These are phyloP conservation scores for Ganaspis brasiliensis DNA, from an alignment of 2,888 invertebrate species.

Conservation along the genomic window DNA sequence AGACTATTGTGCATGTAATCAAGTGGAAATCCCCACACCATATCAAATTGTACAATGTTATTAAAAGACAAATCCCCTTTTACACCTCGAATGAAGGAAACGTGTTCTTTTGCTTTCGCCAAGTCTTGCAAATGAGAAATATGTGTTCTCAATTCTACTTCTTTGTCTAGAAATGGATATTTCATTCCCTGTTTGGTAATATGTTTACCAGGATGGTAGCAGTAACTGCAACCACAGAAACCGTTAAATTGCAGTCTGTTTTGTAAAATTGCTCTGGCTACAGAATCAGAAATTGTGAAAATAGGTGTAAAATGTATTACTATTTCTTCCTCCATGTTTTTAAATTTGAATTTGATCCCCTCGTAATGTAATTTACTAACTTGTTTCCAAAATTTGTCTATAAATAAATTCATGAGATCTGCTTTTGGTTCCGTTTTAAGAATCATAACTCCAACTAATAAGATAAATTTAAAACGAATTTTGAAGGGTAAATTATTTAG, in stretches of 20 bases:
- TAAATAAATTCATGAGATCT: constrained; percentile 43
- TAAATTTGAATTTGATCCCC: constrained; percentile 19
- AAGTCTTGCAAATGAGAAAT: constrained; percentile 13
- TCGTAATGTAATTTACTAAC: neutral
- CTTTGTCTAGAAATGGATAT: constrained; percentile 43
- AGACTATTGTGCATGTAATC: neutral
- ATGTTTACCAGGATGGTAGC: constrained; percentile 45
- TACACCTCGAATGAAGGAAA: neutral
- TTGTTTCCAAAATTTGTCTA: constrained; percentile 11
- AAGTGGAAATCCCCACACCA: neutral
- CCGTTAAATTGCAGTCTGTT: constrained; percentile 50
- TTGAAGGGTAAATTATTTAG: constrained; percentile 33
- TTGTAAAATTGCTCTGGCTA: constrained; percentile 39
- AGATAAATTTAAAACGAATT: constrained; percentile 34
- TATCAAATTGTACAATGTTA: neutral
- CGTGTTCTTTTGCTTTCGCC: neutral
- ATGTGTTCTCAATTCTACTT: constrained; percentile 26
- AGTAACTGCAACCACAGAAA: constrained; percentile 50
- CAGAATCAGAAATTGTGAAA: neutral
- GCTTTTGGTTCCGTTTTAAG: constrained; percentile 37
- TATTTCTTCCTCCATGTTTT: neutral
- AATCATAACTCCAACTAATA: constrained; percentile 44
- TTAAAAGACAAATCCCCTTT: neutral
- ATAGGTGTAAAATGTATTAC: neutral
- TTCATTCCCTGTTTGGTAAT: constrained; percentile 29